These are phyloP conservation scores for Doris montereyensis DNA, from an alignment of 2,888 invertebrate species.

Conservation along the genomic window DNA sequence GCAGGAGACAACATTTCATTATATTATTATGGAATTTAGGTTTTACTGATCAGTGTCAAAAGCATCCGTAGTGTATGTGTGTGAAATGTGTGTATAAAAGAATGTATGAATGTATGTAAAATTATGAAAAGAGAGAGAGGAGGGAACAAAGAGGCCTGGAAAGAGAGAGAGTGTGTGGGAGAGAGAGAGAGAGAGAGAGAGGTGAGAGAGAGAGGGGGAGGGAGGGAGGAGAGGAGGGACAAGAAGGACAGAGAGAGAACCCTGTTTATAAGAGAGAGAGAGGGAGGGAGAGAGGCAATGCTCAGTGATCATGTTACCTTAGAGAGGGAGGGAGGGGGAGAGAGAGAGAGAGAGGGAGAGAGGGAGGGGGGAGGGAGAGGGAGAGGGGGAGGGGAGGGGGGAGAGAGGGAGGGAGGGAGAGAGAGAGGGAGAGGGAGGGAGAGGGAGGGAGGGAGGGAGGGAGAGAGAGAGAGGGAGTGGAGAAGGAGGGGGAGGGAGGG, in stretches of 20 bases:
- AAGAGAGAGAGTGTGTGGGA: not conserved
- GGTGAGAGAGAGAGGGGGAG: too few relatives aligned
- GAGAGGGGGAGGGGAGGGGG: not conserved
- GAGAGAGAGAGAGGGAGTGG: not conserved
- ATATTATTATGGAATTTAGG: too few relatives aligned
- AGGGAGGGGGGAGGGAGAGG: not conserved
- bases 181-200: not conserved
- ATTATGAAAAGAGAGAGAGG: not conserved
- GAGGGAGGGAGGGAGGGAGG: not conserved
- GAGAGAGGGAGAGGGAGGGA: not conserved
- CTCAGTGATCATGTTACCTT: too few relatives aligned
- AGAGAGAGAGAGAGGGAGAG: not conserved
- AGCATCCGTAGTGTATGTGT: too few relatives aligned
- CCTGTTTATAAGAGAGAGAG: not conserved
- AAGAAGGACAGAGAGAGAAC: too few relatives aligned
- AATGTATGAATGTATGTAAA: too few relatives aligned
- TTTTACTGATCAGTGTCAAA: too few relatives aligned
- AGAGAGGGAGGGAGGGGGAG: not conserved
- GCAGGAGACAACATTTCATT: too few relatives aligned
- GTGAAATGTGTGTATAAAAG: too few relatives aligned
- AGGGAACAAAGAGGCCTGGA: not conserved
- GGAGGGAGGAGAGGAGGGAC: too few relatives aligned
- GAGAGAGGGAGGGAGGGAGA: not conserved
- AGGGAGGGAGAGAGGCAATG: not conserved
- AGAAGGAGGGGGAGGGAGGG: not conserved